Conservation (phyloP, 1,140 invertebrate species). For the Panagrolaimus sp. region DNA sequence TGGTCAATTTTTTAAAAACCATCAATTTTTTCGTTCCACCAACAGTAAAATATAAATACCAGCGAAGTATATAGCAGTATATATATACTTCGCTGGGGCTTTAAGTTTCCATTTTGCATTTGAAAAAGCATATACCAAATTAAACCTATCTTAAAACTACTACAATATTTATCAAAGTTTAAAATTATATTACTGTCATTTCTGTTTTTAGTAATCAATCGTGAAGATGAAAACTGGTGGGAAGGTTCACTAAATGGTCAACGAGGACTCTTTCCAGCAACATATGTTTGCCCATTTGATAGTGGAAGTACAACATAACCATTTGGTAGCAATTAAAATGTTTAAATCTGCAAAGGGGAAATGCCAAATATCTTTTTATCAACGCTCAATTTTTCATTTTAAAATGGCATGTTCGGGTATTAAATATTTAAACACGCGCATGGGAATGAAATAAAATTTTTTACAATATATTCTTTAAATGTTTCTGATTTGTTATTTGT, state of each 20-base stretch:
- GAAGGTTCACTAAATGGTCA: constrained; percentile 54
- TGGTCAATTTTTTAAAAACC: no score
- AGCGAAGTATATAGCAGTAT: no score
- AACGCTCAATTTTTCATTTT: neutral
- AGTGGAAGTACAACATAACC: constrained; percentile 13
- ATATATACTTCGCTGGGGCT: no score
- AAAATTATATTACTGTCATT: no score
- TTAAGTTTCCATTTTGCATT: no score
- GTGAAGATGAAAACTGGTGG: constrained; percentile 58
- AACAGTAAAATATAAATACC: no score
- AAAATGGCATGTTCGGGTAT: neutral
- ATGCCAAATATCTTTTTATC: neutral
- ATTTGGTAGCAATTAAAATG: constrained; percentile 11
- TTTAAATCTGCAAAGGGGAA: neutral
- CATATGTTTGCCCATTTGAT: constrained; percentile 53
- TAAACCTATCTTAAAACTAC: no score
- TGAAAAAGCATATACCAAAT: no score
- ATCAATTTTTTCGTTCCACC: no score
- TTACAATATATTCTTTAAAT: neutral
- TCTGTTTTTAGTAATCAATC: constrained; percentile 50
- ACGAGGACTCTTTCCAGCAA: constrained; percentile 54
- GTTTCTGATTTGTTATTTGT: constrained; percentile 4
- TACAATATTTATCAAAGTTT: no score
- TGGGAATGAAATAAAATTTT: neutral
- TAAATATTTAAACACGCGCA: neutral